Conservation (phyloP, 2,113 vertebrate species). For the Plecturocebus donacophilus region DNA sequence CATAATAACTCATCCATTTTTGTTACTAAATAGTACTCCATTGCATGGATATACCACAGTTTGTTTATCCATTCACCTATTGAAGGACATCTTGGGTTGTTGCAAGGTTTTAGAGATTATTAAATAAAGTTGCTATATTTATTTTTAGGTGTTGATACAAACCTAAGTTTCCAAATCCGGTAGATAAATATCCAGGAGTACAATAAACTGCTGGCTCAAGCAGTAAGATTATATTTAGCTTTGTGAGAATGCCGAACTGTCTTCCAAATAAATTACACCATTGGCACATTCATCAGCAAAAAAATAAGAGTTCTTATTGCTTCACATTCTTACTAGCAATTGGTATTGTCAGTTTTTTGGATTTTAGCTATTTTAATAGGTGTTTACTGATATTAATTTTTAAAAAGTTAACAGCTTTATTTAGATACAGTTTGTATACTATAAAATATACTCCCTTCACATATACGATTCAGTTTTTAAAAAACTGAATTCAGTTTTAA, state of each 20-base stretch:
- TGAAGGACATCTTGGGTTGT: neutral
- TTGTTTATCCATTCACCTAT: neutral
- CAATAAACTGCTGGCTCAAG: neutral
- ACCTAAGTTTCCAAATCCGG: neutral
- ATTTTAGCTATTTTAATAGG: neutral
- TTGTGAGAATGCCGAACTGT: neutral
- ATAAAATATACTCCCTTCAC: neutral
- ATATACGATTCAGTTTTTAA: neutral
- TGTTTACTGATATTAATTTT: neutral
- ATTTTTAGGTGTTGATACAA: neutral
- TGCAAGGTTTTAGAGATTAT: neutral
- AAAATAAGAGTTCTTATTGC: neutral
- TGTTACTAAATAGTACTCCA: neutral
- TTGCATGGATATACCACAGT: neutral
- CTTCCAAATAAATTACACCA: neutral
- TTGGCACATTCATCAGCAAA: neutral
- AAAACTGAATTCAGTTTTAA: too few relatives aligned
- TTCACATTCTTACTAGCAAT: neutral
- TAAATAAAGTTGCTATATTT: neutral
- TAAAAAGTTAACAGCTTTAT: neutral
- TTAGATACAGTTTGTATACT: neutral
- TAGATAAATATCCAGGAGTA: neutral
- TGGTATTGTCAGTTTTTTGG: neutral
- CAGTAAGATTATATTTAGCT: neutral
- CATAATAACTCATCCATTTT: neutral